phyloP scores from a whole-genome alignment of 2,113 vertebrate species.

The Mesitornis unicolor region DNA sequence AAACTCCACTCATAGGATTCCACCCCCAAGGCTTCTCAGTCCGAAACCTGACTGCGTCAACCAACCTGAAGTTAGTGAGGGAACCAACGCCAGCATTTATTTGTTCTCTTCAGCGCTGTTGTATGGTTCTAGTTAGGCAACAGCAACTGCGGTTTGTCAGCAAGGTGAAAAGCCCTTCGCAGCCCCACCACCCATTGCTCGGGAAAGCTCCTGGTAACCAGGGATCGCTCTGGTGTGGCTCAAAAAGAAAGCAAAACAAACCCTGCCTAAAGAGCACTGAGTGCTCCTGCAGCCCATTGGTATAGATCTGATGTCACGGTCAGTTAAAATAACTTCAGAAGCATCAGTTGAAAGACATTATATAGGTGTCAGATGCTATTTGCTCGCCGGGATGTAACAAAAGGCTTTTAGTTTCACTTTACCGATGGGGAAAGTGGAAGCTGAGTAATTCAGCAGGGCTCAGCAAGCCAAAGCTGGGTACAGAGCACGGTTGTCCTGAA shows the following conservation, averaged over 20 bases:
- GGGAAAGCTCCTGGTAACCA: not conserved
- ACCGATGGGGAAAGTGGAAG: constrained; percentile 13
- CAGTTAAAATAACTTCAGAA: constrained; percentile 12
- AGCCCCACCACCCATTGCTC: not conserved
- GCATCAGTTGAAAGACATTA: not conserved
- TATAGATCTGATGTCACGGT: not conserved
- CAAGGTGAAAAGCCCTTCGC: not conserved
- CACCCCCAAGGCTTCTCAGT: not conserved
- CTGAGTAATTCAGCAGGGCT: not conserved
- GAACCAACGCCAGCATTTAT: rapidly evolving
- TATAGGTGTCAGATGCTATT: not conserved
- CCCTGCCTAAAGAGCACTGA: not conserved
- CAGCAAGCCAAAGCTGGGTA: not conserved
- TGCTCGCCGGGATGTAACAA: not conserved
- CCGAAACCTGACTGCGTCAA: not conserved
- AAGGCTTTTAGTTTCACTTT: constrained; percentile 30
- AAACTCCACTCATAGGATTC: not conserved
- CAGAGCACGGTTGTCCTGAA: not conserved
- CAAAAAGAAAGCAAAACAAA: not conserved
- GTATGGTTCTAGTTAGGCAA: not conserved
- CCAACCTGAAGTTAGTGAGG: not conserved
- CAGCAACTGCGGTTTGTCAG: not conserved
- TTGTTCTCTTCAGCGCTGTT: not conserved
- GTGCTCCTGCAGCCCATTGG: not conserved
- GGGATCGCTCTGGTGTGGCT: not conserved